phyloP scores from a whole-genome alignment of 2,888 invertebrate genomes.

The Catocala nupta region DNA sequence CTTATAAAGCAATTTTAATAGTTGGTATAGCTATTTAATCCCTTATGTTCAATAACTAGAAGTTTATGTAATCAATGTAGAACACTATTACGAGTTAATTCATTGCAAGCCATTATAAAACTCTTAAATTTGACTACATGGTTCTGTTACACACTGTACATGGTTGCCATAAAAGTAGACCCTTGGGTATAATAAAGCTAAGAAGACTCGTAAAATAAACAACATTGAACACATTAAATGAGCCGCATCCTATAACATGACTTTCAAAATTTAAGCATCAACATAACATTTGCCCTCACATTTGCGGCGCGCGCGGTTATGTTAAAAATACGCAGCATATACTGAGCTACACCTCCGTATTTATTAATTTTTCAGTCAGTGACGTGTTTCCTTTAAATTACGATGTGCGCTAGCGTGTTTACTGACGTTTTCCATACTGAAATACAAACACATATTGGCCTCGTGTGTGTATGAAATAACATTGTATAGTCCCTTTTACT shows the following conservation, averaged over 20 bases:
- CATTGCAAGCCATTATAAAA: too few species aligned
- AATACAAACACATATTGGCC: constrained; percentile 30
- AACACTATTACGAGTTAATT: too few species aligned
- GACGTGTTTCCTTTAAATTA: constrained; percentile 47
- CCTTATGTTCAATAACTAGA: too few species aligned
- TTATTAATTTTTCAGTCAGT: constrained; percentile 43
- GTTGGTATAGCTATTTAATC: too few species aligned
- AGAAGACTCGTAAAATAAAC: neutral
- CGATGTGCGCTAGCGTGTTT: constrained; percentile 40
- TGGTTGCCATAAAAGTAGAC: too few species aligned
- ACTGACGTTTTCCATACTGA: constrained; percentile 32
- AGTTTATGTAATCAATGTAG: too few species aligned
- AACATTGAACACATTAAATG: constrained; percentile 9
- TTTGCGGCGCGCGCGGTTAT: constrained; percentile 9
- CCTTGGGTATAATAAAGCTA: neutral
- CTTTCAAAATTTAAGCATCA: constrained; percentile 10
- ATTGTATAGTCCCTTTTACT: constrained; percentile 16
- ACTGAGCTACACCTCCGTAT: constrained; percentile 28
- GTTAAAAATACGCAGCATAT: constrained; percentile 29
- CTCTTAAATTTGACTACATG: too few species aligned
- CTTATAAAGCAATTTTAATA: too few species aligned
- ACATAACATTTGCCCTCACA: constrained; percentile 7
- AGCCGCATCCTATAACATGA: constrained; percentile 5
- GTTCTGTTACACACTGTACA: too few species aligned
- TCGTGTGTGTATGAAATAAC: constrained; percentile 36